These are phyloP conservation scores for Lymantria monacha DNA, from an alignment of 2,888 invertebrate genomes.

Conservation along the genomic window DNA sequence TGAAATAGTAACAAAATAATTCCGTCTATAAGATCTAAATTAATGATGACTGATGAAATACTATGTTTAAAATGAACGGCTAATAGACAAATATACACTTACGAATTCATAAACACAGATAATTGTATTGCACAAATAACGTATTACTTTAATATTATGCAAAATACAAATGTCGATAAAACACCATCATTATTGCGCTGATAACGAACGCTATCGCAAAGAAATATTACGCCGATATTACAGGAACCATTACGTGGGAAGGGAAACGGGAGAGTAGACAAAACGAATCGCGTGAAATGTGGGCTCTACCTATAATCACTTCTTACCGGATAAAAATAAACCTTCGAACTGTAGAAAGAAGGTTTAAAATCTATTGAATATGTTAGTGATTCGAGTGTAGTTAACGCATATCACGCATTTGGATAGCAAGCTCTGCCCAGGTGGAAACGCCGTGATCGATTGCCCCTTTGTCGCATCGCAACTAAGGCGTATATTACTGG, in stretches of 20 bases:
- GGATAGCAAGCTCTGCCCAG: slow-evolving; percentile 63
- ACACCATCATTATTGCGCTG: slow-evolving; percentile 50
- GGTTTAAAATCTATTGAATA: slow-evolving; percentile 37
- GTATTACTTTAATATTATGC: slow-evolving; percentile 22
- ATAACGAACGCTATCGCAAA: slow-evolving; percentile 64
- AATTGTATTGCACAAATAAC: too few relatives aligned
- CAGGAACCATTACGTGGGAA: slow-evolving; percentile 59
- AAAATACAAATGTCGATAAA: slow-evolving; percentile 35
- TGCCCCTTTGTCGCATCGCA: slow-evolving; percentile 64
- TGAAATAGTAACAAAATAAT: too few relatives aligned
- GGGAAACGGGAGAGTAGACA: slow-evolving; percentile 55
- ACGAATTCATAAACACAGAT: too few relatives aligned
- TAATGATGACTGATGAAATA: too few relatives aligned
- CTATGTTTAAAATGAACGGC: too few relatives aligned
- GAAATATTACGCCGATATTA: slow-evolving; percentile 70
- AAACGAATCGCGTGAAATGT: slow-evolving; percentile 59
- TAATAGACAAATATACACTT: too few relatives aligned
- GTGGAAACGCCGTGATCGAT: slow-evolving; percentile 69
- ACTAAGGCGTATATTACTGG: slow-evolving; percentile 52
- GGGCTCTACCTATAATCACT: slow-evolving; percentile 31
- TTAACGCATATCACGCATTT: slow-evolving; percentile 71
- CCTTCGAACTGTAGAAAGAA: slow-evolving; percentile 25
- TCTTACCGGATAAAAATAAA: slow-evolving; percentile 14
- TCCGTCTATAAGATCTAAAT: too few relatives aligned
- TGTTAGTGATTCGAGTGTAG: slow-evolving; percentile 47